phyloP scores from a whole-genome alignment of 2,888 invertebrate genomes.

The Pseudolycoriella hygida region DNA sequence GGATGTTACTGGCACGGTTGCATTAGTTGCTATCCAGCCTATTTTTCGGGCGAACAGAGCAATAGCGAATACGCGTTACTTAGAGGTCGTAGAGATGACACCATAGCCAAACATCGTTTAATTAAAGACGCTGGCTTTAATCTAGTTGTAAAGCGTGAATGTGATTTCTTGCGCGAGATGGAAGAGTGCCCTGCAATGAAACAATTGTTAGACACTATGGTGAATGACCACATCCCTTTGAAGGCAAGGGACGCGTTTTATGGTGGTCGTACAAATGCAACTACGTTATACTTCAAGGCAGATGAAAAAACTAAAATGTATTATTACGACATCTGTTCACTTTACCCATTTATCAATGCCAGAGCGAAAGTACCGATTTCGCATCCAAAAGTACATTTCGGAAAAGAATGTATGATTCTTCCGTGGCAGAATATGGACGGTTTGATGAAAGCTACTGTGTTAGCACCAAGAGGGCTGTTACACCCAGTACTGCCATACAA shows the following conservation, averaged over 20 bases:
- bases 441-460: constrained; percentile 13
- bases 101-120: too few species aligned
- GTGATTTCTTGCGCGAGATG: not conserved
- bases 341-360: constrained; percentile 18
- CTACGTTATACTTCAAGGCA: constrained; percentile 12
- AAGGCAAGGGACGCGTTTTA: constrained; percentile 15
- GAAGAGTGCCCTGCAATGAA: not conserved
- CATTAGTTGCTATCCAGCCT: too few species aligned
- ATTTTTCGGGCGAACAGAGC: too few species aligned
- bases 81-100: too few species aligned
- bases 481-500: constrained; percentile 17
- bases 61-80: too few species aligned
- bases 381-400: constrained; percentile 15
- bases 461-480: constrained; percentile 15
- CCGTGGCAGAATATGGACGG: constrained; percentile 12
- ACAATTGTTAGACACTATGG: not conserved
- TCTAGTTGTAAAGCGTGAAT: not conserved
- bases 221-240: constrained; percentile 4
- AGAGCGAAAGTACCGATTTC: constrained; percentile 16
- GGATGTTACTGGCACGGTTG: too few species aligned
- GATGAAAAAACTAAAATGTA: constrained; percentile 12
- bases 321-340: constrained; percentile 15
- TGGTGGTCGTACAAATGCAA: constrained; percentile 15
- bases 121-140: too few species aligned
- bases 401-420: constrained; percentile 8